phyloP scores from a whole-genome alignment of 2,113 vertebrate genomes.

The Microtus oregoni region DNA sequence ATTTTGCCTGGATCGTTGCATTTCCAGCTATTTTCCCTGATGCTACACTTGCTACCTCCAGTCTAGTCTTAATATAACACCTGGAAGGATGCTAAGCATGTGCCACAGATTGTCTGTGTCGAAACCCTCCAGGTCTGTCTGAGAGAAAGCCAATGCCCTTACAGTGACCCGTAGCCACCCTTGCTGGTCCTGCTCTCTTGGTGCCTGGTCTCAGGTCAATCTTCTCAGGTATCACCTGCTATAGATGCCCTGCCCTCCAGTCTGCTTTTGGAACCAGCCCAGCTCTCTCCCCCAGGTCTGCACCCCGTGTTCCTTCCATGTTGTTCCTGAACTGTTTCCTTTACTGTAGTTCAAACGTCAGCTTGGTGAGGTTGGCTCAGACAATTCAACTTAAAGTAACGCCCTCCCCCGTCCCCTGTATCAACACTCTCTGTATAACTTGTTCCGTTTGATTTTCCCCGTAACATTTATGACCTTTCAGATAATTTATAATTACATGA shows the following conservation, averaged over 20 bases:
- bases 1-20: background rate
- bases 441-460: background rate
- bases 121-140: background rate
- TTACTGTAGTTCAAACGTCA: background rate
- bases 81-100: background rate
- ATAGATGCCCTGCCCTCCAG: background rate
- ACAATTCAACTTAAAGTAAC: background rate
- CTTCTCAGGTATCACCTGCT: rapidly evolving
- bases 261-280: background rate
- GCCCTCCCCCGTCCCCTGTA: background rate
- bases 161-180: rapidly evolving
- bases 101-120: background rate
- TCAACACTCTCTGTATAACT: rapidly evolving
- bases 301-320: background rate
- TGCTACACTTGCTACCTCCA: background rate
- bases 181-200: rapidly evolving
- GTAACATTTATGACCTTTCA: background rate
- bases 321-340: background rate
- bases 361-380: background rate
- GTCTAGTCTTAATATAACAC: background rate
- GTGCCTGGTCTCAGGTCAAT: rapidly evolving
- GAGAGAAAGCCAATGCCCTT: background rate
- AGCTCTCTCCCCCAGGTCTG: background rate
- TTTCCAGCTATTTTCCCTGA: background rate
- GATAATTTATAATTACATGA: slow-evolving; percentile 13